Evolutionary conservation across 2,888 invertebrate genomes (phyloP).

Genomic region (Lasioglossum malachurum): DNA sequence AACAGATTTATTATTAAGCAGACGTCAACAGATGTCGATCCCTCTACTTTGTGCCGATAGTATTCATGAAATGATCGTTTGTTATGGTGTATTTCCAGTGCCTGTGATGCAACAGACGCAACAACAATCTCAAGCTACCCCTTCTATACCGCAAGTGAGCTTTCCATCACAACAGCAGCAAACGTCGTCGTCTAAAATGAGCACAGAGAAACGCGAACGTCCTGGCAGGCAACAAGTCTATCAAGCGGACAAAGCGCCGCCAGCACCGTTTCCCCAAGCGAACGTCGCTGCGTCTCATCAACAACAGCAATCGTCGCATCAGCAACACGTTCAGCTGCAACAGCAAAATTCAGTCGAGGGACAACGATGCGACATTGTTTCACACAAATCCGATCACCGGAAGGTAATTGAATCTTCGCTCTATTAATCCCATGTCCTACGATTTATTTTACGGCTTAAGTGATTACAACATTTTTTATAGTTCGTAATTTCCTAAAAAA

Average conservation of each 20-base stretch:
- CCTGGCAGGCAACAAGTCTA: conserved; percentile 82
- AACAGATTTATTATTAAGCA: background rate
- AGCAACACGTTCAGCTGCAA: conserved; percentile 77
- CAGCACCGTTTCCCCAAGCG: conserved; percentile 82
- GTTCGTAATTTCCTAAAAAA: too few species aligned
- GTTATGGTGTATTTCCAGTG: conserved; percentile 27
- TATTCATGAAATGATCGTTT: background rate
- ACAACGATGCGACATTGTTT: conserved; percentile 78
- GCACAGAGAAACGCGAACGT: conserved; percentile 82
- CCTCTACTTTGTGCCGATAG: background rate
- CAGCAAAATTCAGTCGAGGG: conserved; percentile 80
- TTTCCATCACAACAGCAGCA: conserved; percentile 74
- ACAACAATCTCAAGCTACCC: conserved; percentile 71
- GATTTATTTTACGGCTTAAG: too few species aligned
- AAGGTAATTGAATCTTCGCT: conserved; percentile 68
- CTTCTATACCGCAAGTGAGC: conserved; percentile 76
- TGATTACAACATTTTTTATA: too few species aligned
- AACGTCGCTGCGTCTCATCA: conserved; percentile 78
- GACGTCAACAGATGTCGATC: background rate
- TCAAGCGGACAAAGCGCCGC: conserved; percentile 81
- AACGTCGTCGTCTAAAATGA: conserved; percentile 78
- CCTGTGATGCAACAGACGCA: conserved; percentile 69
- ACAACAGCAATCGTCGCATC: conserved; percentile 75
- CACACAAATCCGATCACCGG: conserved; percentile 80
- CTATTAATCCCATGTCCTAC: background rate